Evolutionary conservation across 1,140 invertebrate genomes (phyloP).

Genomic region (Ceratitis capitata): DNA sequence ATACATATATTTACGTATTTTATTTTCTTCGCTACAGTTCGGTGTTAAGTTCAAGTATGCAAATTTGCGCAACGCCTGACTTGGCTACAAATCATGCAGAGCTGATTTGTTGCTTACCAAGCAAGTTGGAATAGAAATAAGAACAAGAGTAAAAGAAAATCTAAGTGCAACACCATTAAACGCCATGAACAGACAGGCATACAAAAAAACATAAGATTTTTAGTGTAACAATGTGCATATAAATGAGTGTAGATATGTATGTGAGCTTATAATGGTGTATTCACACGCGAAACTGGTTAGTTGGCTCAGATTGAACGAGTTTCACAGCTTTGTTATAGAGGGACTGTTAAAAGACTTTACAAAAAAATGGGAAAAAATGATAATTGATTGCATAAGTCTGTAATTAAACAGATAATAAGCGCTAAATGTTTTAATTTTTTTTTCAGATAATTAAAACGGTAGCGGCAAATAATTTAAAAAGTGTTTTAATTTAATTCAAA

Average conservation of each 20-base stretch:
- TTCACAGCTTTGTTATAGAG: neutral
- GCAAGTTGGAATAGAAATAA: too few relatives aligned
- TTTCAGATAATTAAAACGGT: neutral
- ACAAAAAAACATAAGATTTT: too few relatives aligned
- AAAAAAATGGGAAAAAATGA: neutral
- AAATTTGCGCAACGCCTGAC: constrained; percentile 27
- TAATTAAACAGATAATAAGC: neutral
- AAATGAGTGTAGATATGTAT: neutral
- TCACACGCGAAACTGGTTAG: neutral
- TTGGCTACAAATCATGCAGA: neutral
- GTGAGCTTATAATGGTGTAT: neutral
- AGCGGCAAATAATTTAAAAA: neutral
- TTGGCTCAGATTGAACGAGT: neutral
- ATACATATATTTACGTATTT: neutral
- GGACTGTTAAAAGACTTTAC: neutral
- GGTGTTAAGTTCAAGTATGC: constrained; percentile 30
- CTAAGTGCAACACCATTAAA: neutral
- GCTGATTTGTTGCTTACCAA: too few relatives aligned
- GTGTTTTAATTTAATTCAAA: neutral
- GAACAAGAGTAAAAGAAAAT: neutral
- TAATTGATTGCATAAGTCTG: neutral
- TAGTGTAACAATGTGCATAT: neutral
- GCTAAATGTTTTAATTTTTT: too few relatives aligned
- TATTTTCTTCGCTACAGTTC: neutral
- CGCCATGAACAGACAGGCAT: neutral